Evolutionary conservation across 2,797 vertebrate genomes (phyloP), one percentile per base, ranked within the genome.

Genomic region (Lacerta agilis): DNA sequence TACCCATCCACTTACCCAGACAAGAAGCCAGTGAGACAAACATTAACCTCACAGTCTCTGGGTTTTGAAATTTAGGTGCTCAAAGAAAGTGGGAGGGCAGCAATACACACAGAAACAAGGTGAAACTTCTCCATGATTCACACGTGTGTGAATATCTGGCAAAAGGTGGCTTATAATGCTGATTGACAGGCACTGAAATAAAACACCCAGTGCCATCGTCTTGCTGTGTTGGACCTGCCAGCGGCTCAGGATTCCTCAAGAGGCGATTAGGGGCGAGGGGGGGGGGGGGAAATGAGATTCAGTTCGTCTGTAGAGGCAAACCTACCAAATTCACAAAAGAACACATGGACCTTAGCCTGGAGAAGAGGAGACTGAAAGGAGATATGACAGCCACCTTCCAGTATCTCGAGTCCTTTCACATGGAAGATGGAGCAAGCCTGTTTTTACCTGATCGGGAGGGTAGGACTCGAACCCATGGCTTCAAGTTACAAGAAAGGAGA

Each of bases 101-200:
- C 17, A 67, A 4, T 0, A 0, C 0, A 0, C 0, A 1, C 0
- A 43, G 0, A 2, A 66, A 10, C 61, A 43, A 61, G 33, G 6
- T 71, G 29, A 38, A 9, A 45, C 38, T 75, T 41, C 29, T 84
- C 2, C 55, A 1, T 38, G 33, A n/a, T n/a, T 3, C 61, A 82
- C 38, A 25, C 25, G 1, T 0, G 5, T 17, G 1, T 0, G 1
- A 0, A 55, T 33, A 1, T 2, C 84, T 69, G 20, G 75, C 86
- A 79, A 1, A 23, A 87, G 1, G 55, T 27, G n/a, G 0, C 64
- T 0, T 33, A 49, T 11, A 36, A 6, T 23, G 27, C 66, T 20
- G 8, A 72, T 17, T 0, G 41, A 38, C 27, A n/a, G 0, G 2
- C 5, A 25, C 0, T 0, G 0, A 3, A 58, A 29, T 5, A 2